These are phyloP conservation scores for Chamaetylas fuelleborni DNA, from an alignment of 2,113 vertebrate genomes.

Conservation along the genomic window DNA sequence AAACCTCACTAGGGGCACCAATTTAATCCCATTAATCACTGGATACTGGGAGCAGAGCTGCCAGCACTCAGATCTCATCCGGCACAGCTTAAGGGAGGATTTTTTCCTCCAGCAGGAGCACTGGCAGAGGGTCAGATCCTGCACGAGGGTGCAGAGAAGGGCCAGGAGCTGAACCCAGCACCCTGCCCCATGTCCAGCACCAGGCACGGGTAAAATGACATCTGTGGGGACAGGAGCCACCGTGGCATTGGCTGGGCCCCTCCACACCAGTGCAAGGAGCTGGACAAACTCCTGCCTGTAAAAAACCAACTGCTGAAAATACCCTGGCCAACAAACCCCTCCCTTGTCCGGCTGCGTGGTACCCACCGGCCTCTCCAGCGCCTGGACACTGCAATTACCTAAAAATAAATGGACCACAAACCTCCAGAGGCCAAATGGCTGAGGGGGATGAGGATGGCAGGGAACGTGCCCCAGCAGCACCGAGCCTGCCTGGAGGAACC, in stretches of 20 bases:
- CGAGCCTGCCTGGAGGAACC: neutral
- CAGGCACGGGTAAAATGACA: neutral
- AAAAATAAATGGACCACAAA: neutral
- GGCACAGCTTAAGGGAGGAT: neutral
- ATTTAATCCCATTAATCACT: neutral
- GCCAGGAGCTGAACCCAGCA: neutral
- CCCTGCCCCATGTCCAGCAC: neutral
- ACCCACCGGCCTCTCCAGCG: neutral
- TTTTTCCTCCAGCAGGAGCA: neutral
- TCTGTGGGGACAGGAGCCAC: neutral
- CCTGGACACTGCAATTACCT: neutral
- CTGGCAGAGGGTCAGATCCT: neutral
- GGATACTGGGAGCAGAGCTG: neutral
- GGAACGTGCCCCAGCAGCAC: neutral
- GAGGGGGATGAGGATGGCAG: neutral
- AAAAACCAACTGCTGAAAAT: neutral
- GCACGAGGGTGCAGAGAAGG: neutral
- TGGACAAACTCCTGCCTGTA: neutral
- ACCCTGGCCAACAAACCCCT: neutral
- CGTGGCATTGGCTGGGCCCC: accelerated
- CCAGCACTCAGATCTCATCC: neutral
- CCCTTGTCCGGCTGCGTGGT: neutral
- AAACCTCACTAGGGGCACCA: neutral
- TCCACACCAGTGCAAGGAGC: neutral
- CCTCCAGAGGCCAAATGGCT: neutral